phyloP scores from a whole-genome alignment of 2,113 vertebrate genomes.

The Barnardius zonarius region DNA sequence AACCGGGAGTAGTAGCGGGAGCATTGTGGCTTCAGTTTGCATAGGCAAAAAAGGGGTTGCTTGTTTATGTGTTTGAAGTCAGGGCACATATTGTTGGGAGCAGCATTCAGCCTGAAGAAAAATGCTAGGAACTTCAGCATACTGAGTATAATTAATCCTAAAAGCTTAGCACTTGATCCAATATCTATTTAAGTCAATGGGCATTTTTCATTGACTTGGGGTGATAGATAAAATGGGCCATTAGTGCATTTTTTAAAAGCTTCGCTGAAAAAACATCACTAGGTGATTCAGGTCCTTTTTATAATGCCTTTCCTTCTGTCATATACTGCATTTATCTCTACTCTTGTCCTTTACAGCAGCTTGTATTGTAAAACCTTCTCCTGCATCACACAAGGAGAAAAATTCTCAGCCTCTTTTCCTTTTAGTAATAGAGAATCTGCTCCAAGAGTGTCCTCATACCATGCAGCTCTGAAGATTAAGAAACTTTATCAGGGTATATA shows the following conservation, averaged over 20 bases:
- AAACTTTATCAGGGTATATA: not conserved
- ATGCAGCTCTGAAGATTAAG: not conserved
- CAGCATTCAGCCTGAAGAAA: not conserved
- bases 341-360: not conserved
- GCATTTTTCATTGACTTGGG: slow-evolving; percentile 18
- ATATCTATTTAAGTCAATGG: slow-evolving; percentile 25
- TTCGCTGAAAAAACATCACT: slow-evolving; percentile 15
- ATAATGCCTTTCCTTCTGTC: slow-evolving; percentile 7
- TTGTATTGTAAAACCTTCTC: slow-evolving; percentile 15
- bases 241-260: slow-evolving; percentile 48
- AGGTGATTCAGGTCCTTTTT: not conserved
- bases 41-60: not conserved
- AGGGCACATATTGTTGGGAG: not conserved
- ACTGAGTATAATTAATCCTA: slow-evolving; percentile 14
- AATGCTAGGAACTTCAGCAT: not conserved
- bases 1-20: not conserved
- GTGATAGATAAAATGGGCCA: slow-evolving; percentile 34
- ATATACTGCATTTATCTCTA: slow-evolving; percentile 16
- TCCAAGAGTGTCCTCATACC: not conserved
- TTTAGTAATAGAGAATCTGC: not conserved
- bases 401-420: not conserved
- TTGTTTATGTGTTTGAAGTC: not conserved
- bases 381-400: not conserved
- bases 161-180: slow-evolving; percentile 10
- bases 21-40: not conserved